These are phyloP conservation scores for Chionoecetes opilio DNA, from an alignment of 1,140 invertebrate species.

Conservation along the genomic window DNA sequence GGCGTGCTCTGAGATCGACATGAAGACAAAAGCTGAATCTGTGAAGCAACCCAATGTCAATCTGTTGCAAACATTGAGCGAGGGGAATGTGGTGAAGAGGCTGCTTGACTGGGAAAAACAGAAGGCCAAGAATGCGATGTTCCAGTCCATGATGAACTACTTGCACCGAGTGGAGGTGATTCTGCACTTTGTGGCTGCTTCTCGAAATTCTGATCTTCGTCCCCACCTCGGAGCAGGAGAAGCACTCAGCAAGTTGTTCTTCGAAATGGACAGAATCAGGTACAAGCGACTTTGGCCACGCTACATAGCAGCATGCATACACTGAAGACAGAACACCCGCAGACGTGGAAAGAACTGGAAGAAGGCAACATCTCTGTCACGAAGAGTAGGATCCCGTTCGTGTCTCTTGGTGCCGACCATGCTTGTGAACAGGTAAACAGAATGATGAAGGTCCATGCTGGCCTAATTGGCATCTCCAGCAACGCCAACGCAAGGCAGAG, in stretches of 20 bases:
- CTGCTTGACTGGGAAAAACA: conserved; percentile 54
- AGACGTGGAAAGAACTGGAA: conserved; percentile 54
- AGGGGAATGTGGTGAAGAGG: conserved; percentile 39
- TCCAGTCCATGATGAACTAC: conserved; percentile 48
- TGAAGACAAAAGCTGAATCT: neutral
- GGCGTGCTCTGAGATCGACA: conserved; percentile 37
- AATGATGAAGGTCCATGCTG: conserved; percentile 55
- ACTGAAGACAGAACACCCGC: conserved; percentile 47
- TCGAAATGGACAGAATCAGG: conserved; percentile 31
- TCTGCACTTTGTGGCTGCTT: conserved; percentile 56
- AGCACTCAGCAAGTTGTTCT: conserved; percentile 55
- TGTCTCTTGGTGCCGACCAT: conserved; percentile 54
- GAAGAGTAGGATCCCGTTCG: conserved; percentile 48
- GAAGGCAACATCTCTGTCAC: conserved; percentile 36
- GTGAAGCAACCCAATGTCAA: conserved; percentile 41
- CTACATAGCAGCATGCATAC: conserved; percentile 55
- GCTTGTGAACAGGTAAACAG: conserved; percentile 43
- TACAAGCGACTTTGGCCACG: conserved; percentile 52
- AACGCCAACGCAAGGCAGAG: conserved; percentile 79
- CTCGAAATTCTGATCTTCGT: conserved; percentile 50
- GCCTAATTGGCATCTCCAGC: conserved; percentile 74
- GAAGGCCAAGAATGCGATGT: conserved; percentile 46
- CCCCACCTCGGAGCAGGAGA: conserved; percentile 44
- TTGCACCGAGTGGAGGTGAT: conserved; percentile 50
- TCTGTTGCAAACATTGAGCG: conserved; percentile 39